Conservation (phyloP, 2,888 invertebrate species). For the Sphaerophoria taeniata region DNA sequence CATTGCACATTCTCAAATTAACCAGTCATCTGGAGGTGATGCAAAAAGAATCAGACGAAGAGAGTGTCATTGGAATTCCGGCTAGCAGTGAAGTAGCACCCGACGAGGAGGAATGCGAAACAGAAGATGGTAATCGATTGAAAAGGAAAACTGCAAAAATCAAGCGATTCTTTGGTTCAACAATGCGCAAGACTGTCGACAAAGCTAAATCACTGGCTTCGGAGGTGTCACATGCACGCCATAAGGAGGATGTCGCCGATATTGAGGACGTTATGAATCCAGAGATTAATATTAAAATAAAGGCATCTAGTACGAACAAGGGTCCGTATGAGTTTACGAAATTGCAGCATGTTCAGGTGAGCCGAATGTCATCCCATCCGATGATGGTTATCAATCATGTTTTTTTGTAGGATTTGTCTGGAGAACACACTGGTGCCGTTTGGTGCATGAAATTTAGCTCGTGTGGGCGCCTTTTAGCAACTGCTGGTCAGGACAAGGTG, state of each 20-base stretch:
- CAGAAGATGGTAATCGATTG: conserved; percentile 82
- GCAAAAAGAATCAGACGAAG: conserved; percentile 90
- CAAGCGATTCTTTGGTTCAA: conserved; percentile 93
- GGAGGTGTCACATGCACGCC: conserved; percentile 93
- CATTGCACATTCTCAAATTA: conserved; percentile 96
- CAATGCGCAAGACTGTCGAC: conserved; percentile 95
- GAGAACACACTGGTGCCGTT: conserved; percentile 95
- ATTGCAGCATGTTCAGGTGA: conserved; percentile 93
- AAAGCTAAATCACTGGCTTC: conserved; percentile 95
- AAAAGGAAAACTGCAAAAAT: conserved; percentile 85
- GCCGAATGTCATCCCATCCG: not conserved
- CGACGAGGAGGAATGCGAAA: conserved; percentile 83
- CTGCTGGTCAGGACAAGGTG: conserved; percentile 98
- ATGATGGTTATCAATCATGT: not conserved
- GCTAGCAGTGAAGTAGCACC: conserved; percentile 81
- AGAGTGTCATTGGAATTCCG: conserved; percentile 87
- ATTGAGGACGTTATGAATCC: conserved; percentile 92
- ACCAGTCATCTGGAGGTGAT: conserved; percentile 93
- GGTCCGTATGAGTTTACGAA: conserved; percentile 98
- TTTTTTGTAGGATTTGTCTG: conserved; percentile 87
- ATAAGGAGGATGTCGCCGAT: conserved; percentile 93
- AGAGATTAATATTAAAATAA: conserved; percentile 93
- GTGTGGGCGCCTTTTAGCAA: conserved; percentile 96
- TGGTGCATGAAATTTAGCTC: conserved; percentile 99
- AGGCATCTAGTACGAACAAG: conserved; percentile 97